These are phyloP conservation scores for Germaria angustata DNA, from an alignment of 2,888 invertebrate species.

Conservation along the genomic window DNA sequence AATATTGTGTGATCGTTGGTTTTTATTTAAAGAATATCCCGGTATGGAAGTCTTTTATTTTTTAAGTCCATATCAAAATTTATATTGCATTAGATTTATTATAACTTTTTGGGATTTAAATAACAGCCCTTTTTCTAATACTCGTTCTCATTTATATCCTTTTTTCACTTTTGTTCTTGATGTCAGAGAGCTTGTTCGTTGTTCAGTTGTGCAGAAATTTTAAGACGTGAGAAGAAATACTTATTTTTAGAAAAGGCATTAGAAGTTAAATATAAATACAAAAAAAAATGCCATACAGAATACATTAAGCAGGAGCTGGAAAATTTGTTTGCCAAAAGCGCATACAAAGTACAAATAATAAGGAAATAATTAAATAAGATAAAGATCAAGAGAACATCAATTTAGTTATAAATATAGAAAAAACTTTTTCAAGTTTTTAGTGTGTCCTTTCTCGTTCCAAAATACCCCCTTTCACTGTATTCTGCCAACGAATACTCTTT, in stretches of 20 bases:
- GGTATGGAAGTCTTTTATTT: too few relatives aligned
- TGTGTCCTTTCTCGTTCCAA: not conserved
- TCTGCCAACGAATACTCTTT: slow-evolving; percentile 19
- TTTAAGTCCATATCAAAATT: too few relatives aligned
- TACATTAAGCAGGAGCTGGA: slow-evolving; percentile 41
- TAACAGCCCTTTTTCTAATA: not conserved
- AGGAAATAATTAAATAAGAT: slow-evolving; percentile 62
- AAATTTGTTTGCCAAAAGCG: slow-evolving; percentile 52
- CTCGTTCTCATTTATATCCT: not conserved
- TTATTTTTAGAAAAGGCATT: slow-evolving; percentile 40
- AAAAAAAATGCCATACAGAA: slow-evolving; percentile 9
- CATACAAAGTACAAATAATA: slow-evolving; percentile 32
- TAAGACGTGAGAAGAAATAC: slow-evolving; percentile 63
- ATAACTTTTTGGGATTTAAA: too few relatives aligned
- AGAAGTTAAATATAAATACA: not conserved
- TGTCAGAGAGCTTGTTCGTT: slow-evolving; percentile 46
- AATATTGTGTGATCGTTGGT: too few relatives aligned
- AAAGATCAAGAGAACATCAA: slow-evolving; percentile 53
- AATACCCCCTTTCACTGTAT: not conserved
- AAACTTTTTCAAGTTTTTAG: too few relatives aligned
- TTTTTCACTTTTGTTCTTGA: slow-evolving; percentile 5
- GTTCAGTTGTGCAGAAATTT: slow-evolving; percentile 62
- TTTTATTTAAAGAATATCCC: too few relatives aligned
- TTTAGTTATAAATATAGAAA: slow-evolving; percentile 29
- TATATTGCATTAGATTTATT: too few relatives aligned